Evolutionary conservation across 2,113 vertebrate genomes (phyloP).

Genomic region (Camelus bactrianus): DNA sequence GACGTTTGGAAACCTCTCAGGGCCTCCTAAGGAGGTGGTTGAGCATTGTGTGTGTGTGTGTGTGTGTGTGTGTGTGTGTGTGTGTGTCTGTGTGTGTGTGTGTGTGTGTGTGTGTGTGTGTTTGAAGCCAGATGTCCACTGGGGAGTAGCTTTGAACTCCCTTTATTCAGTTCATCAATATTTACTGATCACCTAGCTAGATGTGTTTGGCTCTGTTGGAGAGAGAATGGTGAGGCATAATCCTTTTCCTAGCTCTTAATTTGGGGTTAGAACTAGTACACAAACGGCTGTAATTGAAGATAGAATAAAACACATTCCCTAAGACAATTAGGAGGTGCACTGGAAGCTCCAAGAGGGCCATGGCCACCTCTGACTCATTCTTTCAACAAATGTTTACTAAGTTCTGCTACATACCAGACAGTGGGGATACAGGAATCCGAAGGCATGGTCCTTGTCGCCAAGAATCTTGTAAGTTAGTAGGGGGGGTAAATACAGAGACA

Average conservation of each 20-base stretch:
- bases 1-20: constrained; percentile 37
- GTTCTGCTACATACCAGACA: background rate
- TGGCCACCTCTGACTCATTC: background rate
- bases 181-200: constrained; percentile 48
- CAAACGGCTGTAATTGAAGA: constrained; percentile 45
- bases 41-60: background rate
- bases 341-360: background rate
- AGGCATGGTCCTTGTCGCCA: background rate
- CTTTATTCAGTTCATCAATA: constrained; percentile 69
- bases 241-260: constrained; percentile 36
- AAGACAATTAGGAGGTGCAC: background rate
- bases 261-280: constrained; percentile 33
- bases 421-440: background rate
- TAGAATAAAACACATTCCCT: background rate
- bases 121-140: background rate
- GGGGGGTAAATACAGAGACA: background rate
- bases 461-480: background rate
- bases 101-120: background rate
- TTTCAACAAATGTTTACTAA: background rate
- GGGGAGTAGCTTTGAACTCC: constrained; percentile 59
- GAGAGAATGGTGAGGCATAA: background rate
- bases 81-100: background rate
- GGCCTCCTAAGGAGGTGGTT: constrained; percentile 35
- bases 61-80: background rate
- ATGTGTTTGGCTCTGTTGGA: constrained; percentile 57